Evolutionary conservation across 92 coral and sea anemone species (phyloP).

Genomic region (Zoanthus sansibaricus): DNA sequence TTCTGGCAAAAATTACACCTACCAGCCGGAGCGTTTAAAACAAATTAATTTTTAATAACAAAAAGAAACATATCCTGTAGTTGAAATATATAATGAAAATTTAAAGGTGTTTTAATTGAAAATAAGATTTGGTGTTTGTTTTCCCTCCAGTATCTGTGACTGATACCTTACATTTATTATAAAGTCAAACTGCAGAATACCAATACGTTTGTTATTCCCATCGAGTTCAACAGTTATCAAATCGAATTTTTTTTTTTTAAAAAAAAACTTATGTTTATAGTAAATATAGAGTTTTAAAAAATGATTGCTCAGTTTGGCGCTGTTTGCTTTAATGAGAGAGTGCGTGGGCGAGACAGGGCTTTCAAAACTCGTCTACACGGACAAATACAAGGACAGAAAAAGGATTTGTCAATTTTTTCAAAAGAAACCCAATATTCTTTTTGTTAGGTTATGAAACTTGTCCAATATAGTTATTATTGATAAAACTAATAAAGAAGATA

Average conservation of each 20-base stretch:
- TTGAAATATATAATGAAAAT: neutral
- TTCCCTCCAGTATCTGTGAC: neutral
- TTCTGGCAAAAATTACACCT: neutral
- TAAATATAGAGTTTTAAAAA: neutral
- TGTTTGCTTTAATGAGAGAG: neutral
- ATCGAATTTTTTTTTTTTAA: neutral
- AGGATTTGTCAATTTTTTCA: constrained; percentile 1
- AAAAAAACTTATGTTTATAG: neutral
- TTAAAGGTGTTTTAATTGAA: neutral
- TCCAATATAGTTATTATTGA: no score
- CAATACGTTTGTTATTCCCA: no score
- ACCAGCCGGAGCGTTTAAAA: neutral
- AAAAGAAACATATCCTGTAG: neutral
- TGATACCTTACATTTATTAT: neutral
- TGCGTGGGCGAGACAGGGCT: constrained; percentile 19
- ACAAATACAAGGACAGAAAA: neutral
- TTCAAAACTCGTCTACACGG: neutral
- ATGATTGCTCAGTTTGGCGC: neutral
- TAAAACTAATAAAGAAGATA: no score
- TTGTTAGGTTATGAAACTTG: no score
- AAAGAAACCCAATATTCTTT: neutral
- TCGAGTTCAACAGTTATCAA: no score
- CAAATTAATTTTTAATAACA: neutral
- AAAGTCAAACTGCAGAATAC: neutral
- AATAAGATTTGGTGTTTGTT: neutral